Percentiles rank a stretch among this genome's conserved stretches.
Evolutionary conservation across 64 coral and sea anemone genomes (phyloP).

Genomic region (Actinia equina): DNA sequence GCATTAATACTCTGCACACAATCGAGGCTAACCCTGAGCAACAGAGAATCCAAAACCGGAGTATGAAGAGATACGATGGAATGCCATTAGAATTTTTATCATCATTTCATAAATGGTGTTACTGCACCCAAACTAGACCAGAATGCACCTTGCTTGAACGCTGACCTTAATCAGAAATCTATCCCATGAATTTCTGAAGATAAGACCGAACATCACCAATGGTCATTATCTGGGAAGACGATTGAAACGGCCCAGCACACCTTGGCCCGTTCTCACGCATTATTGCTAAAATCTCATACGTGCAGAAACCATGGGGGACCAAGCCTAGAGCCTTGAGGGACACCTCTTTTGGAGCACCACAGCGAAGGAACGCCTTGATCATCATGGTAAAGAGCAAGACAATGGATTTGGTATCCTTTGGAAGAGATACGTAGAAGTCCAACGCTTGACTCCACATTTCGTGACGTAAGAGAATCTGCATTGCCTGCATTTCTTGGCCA

Average conservation of each 20-base stretch:
- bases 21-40: no score
- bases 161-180: background rate
- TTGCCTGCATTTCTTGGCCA: slow-evolving; percentile 72
- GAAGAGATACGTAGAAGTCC: slow-evolving; percentile 50
- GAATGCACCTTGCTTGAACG: background rate
- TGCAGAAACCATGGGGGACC: slow-evolving; percentile 39
- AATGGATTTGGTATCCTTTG: slow-evolving; percentile 27
- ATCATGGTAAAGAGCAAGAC: slow-evolving; percentile 65
- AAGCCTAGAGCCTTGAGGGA: slow-evolving; percentile 47
- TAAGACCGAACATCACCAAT: slow-evolving; percentile 59
- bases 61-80: no score
- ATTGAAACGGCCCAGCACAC: slow-evolving; percentile 48
- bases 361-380: slow-evolving; percentile 60
- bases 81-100: no score
- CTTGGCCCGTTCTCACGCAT: slow-evolving; percentile 35
- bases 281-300: slow-evolving; percentile 52
- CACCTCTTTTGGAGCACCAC: slow-evolving; percentile 43
- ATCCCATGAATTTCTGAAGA: slow-evolving; percentile 16
- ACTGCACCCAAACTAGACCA: background rate
- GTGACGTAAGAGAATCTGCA: slow-evolving; percentile 59
- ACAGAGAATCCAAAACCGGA: no score
- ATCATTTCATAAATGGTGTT: background rate
- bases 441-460: slow-evolving; percentile 65
- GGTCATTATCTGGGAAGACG: slow-evolving; percentile 16
- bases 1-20: no score